A percentile compares a stretch with the other conserved stretches of the same genome.
These are phyloP conservation scores for Coenonympha glycerion DNA, from an alignment of 2,888 invertebrate genomes.

Conservation along the genomic window DNA sequence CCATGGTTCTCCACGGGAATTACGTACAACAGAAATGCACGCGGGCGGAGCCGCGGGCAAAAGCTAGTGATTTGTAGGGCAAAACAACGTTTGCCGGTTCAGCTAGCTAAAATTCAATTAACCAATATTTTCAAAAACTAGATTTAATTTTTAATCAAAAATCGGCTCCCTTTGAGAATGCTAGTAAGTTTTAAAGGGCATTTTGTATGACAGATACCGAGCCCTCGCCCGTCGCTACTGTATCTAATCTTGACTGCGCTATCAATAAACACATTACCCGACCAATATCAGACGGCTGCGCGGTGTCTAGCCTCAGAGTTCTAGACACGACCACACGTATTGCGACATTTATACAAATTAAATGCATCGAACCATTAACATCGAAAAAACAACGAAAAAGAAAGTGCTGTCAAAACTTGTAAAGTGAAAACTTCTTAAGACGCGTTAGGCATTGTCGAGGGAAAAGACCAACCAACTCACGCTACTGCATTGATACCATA, in stretches of 20 bases:
- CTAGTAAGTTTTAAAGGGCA: not conserved
- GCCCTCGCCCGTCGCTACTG: slow-evolving; percentile 5
- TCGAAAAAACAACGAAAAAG: no score
- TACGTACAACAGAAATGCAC: no score
- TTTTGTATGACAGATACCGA: not conserved
- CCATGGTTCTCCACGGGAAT: no score
- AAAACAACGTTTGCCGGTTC: no score
- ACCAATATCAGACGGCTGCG: slow-evolving; percentile 35
- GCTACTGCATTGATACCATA: no score
- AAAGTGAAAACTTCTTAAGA: no score
- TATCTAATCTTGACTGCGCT: slow-evolving; percentile 33
- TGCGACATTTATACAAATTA: not conserved
- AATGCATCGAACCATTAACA: no score
- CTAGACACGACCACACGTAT: slow-evolving; percentile 3
- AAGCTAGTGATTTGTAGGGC: no score
- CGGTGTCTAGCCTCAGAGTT: slow-evolving; percentile 7
- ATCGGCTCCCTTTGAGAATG: not conserved
- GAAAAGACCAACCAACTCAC: no score
- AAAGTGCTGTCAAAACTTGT: no score
- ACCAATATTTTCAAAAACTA: not conserved
- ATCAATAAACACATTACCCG: slow-evolving; percentile 30
- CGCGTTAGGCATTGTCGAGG: no score
- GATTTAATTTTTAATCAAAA: not conserved
- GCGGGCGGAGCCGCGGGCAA: no score
- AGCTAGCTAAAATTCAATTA: not conserved